Evolutionary conservation across 2,797 vertebrate genomes (phyloP).

Genomic region (Pseudotriccus pelzelni): DNA sequence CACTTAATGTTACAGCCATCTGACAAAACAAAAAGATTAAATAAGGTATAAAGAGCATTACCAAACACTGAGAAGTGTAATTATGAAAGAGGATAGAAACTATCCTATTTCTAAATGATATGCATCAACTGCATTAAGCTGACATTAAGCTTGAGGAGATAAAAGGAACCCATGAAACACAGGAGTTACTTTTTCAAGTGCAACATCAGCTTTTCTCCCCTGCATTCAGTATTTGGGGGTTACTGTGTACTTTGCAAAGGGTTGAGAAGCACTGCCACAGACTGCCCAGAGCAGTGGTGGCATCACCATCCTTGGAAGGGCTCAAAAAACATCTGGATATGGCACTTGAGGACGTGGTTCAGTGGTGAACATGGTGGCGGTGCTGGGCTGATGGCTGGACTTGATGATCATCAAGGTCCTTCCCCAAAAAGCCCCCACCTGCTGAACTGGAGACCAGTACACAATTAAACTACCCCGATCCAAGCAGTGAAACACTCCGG

Average conservation of each 20-base stretch:
- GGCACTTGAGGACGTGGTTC: not conserved
- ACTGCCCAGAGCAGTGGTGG: not conserved
- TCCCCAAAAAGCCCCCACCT: not conserved
- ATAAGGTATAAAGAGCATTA: conserved; percentile 20
- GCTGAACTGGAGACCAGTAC: not conserved
- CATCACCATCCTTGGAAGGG: not conserved
- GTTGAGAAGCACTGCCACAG: not conserved
- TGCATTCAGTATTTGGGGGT: not conserved
- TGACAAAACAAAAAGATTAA: conserved; percentile 39
- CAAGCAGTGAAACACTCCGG: accelerated
- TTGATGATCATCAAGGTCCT: not conserved
- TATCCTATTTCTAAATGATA: not conserved
- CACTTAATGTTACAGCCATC: not conserved
- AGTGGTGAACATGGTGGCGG: not conserved
- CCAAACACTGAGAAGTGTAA: not conserved
- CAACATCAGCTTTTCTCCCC: not conserved
- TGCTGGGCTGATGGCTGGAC: not conserved
- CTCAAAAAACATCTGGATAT: not conserved
- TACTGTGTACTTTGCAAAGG: accelerated
- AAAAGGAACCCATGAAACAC: not conserved
- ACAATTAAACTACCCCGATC: accelerated
- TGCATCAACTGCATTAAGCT: not conserved
- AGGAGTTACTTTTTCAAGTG: not conserved
- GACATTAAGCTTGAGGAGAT: conserved; percentile 2
- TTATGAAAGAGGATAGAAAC: conserved; percentile 27